phyloP scores from a whole-genome alignment of 2,888 invertebrate genomes.

The Lamellibrachia columna region DNA sequence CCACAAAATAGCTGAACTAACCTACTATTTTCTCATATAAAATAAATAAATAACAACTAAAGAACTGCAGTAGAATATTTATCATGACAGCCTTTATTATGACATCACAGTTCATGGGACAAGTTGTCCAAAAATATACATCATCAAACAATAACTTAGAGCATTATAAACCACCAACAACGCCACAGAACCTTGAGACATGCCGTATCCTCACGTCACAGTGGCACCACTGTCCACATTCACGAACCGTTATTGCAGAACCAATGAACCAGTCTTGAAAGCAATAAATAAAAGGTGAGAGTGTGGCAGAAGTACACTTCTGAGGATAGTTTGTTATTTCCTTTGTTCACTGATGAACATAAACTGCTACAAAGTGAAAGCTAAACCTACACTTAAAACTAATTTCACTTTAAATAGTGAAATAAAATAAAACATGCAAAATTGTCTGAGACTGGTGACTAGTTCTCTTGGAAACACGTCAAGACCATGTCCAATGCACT shows the following conservation, averaged over 20 bases:
- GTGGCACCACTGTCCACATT: not conserved
- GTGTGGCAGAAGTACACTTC: not conserved
- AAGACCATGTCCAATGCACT: not conserved
- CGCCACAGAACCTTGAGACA: not conserved
- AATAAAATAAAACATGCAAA: not conserved
- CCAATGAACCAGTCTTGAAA: not conserved
- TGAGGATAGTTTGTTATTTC: not conserved
- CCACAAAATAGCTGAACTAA: not conserved
- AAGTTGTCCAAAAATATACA: not conserved
- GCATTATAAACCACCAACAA: not conserved
- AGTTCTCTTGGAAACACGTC: not conserved
- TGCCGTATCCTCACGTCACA: not conserved
- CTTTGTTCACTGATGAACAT: not conserved
- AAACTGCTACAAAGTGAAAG: not conserved
- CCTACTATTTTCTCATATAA: not conserved
- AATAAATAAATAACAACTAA: not conserved
- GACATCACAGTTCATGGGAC: not conserved
- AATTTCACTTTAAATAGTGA: too few species aligned
- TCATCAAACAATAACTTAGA: constrained; percentile 10
- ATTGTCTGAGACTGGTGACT: not conserved
- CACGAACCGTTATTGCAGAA: not conserved
- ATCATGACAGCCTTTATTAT: not conserved
- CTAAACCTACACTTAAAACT: not conserved
- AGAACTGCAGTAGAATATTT: not conserved
- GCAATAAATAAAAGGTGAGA: not conserved